These are phyloP conservation scores for Balaeniceps rex DNA, from an alignment of 2,113 vertebrate species.

Conservation along the genomic window DNA sequence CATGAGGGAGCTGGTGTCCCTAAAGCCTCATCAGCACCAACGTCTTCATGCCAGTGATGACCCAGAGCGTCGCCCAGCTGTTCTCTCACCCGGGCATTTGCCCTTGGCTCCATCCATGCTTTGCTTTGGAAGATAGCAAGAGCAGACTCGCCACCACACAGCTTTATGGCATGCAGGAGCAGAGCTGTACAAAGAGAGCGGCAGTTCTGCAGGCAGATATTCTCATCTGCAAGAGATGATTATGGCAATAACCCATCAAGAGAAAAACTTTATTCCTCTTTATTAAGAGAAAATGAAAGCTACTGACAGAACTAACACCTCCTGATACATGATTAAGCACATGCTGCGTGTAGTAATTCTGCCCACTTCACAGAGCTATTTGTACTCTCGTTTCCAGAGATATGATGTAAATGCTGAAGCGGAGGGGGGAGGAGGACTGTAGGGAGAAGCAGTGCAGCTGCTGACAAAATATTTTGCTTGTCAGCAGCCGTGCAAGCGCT, in stretches of 20 bases:
- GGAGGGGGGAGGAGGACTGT: neutral
- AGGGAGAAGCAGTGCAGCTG: neutral
- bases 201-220: neutral
- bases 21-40: neutral
- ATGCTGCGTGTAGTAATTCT: neutral
- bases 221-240: neutral
- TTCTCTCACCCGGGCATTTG: neutral
- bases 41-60: neutral
- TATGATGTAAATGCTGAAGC: neutral
- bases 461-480: neutral
- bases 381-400: neutral
- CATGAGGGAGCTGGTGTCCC: neutral
- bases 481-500: neutral
- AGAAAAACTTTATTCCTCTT: neutral
- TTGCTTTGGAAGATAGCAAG: neutral
- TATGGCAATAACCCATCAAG: neutral
- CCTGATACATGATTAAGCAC: neutral
- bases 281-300: neutral
- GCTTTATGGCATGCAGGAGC: fast-evolving
- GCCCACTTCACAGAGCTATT: neutral
- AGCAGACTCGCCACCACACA: neutral
- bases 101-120: neutral
- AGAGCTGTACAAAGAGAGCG: neutral
- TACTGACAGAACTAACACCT: neutral
- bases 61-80: neutral